phyloP scores from a whole-genome alignment of 2,888 invertebrate genomes.

The Apodemia zela region DNA sequence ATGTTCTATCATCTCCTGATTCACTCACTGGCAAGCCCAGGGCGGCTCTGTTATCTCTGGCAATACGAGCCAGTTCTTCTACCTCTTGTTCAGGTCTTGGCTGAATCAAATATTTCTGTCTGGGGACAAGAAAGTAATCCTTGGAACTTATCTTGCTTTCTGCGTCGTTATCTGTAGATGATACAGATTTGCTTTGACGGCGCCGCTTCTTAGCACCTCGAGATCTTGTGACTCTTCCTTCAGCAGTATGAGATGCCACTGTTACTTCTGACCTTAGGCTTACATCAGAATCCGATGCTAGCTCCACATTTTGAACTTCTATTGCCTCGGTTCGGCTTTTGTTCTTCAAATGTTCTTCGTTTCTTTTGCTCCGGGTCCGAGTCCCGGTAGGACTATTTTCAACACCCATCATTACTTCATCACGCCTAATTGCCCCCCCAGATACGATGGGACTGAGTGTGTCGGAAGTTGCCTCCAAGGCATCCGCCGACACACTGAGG shows the following conservation, averaged over 20 bases:
- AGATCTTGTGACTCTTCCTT: slow-evolving; percentile 13
- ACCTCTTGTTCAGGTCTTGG: background rate
- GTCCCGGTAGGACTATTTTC: background rate
- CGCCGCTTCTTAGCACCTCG: slow-evolving; percentile 24
- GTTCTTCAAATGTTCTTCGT: background rate
- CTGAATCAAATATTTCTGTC: too few species aligned
- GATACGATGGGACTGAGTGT: background rate
- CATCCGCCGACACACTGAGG: background rate
- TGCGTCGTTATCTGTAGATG: background rate
- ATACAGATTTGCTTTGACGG: background rate
- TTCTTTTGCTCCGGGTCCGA: background rate
- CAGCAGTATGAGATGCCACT: slow-evolving; percentile 21
- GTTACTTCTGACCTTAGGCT: slow-evolving; percentile 1
- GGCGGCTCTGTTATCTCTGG: background rate
- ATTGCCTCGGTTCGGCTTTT: too few species aligned
- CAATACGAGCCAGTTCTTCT: background rate
- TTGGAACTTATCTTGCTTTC: background rate
- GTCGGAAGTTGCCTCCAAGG: background rate
- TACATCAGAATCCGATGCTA: background rate
- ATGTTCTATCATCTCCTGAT: background rate
- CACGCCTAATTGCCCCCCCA: background rate
- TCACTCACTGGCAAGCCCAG: background rate
- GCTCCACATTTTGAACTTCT: background rate
- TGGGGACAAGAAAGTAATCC: too few species aligned
- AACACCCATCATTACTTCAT: background rate